These are phyloP conservation scores for Drosophila quinaria DNA, from an alignment of 2,888 invertebrate genomes.

Conservation along the genomic window DNA sequence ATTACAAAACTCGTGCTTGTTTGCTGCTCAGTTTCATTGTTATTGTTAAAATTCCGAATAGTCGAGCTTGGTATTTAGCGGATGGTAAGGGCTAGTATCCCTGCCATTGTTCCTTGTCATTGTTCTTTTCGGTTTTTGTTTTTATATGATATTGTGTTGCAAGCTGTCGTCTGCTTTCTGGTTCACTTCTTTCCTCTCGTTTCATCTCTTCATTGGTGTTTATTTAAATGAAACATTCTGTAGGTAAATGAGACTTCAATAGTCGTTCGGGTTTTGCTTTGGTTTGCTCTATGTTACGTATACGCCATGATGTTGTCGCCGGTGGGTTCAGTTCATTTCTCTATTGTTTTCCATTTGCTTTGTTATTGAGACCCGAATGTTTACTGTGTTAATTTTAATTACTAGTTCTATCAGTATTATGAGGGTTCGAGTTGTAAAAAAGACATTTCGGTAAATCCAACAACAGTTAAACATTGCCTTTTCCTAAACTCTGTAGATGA, in stretches of 20 bases:
- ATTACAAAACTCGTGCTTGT: slow-evolving; percentile 65
- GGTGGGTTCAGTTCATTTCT: slow-evolving; percentile 3
- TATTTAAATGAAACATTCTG: slow-evolving; percentile 48
- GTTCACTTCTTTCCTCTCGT: background rate
- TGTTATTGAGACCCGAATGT: slow-evolving; percentile 55
- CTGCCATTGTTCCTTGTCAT: slow-evolving; percentile 20
- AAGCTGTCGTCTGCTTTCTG: slow-evolving; percentile 21
- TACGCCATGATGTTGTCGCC: slow-evolving; percentile 30
- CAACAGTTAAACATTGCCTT: no score
- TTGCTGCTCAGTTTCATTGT: slow-evolving; percentile 56
- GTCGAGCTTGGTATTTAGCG: slow-evolving; percentile 45
- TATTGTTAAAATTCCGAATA: slow-evolving; percentile 74
- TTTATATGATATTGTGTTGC: background rate
- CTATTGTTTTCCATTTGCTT: slow-evolving; percentile 37
- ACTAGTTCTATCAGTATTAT: slow-evolving; percentile 28
- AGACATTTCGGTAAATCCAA: background rate
- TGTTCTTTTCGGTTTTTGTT: slow-evolving; percentile 38
- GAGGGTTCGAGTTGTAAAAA: slow-evolving; percentile 22
- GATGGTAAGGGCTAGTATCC: slow-evolving; percentile 3
- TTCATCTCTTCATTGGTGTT: background rate
- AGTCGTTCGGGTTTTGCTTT: slow-evolving; percentile 35
- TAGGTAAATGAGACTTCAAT: slow-evolving; percentile 42
- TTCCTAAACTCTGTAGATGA: no score
- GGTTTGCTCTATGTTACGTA: slow-evolving; percentile 27
- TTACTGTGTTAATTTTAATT: slow-evolving; percentile 71